Percentiles rank a stretch among this genome's conserved stretches.
Conservation (phyloP, 1,140 invertebrate species). For the Zaprionus inermis region DNA sequence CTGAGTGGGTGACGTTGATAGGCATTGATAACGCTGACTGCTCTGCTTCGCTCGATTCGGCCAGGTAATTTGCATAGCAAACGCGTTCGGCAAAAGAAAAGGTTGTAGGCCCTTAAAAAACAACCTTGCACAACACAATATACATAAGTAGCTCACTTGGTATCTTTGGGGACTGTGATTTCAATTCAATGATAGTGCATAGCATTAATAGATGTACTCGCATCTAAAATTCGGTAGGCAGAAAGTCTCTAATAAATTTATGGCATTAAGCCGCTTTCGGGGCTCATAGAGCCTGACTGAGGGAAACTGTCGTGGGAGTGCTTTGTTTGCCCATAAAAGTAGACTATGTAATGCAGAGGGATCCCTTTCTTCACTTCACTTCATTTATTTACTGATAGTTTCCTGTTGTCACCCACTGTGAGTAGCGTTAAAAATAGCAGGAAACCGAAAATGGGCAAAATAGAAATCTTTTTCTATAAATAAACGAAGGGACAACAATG, state of each 20-base stretch:
- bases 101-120: constrained; percentile 53
- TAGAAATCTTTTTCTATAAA: constrained; percentile 51
- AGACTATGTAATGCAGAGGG: constrained; percentile 32
- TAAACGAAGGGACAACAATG: constrained; percentile 47
- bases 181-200: constrained; percentile 72
- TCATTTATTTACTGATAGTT: constrained; percentile 12
- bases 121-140: not conserved
- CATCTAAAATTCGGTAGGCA: constrained; percentile 33
- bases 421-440: constrained; percentile 35
- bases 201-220: constrained; percentile 63
- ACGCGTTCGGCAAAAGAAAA: constrained; percentile 58
- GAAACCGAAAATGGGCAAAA: constrained; percentile 20
- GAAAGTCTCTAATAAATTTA: constrained; percentile 59
- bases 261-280: constrained; percentile 50
- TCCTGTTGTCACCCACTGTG: constrained; percentile 48
- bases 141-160: constrained; percentile 9
- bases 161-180: constrained; percentile 51
- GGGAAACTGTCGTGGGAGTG: constrained; percentile 38
- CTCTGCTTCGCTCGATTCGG: not conserved
- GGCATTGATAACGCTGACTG: constrained; percentile 50
- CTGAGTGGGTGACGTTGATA: constrained; percentile 70
- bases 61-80: constrained; percentile 71
- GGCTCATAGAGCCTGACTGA: not conserved
- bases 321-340: constrained; percentile 56
- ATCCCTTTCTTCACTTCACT: constrained; percentile 6